These are phyloP conservation scores for Ailuropoda melanoleuca DNA, from an alignment of 2,113 vertebrate genomes.

Conservation along the genomic window DNA sequence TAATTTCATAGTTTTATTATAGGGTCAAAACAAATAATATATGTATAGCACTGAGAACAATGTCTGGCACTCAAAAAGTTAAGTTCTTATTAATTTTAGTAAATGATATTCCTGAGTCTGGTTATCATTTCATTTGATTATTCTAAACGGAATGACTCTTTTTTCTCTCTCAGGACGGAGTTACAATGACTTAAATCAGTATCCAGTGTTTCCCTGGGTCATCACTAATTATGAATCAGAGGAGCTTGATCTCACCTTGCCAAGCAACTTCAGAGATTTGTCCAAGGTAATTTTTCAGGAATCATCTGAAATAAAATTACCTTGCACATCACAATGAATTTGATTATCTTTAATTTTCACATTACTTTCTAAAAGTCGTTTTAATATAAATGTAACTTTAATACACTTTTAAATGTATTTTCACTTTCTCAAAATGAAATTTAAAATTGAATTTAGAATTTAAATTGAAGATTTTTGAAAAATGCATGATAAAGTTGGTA, in stretches of 20 bases:
- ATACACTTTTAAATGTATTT: constrained; percentile 39
- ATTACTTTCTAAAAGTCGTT: not conserved
- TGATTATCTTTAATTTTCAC: constrained; percentile 25
- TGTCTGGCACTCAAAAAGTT: not conserved
- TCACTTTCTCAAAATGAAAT: not conserved
- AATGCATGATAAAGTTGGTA: not conserved
- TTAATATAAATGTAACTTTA: not conserved
- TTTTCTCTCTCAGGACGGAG: constrained; percentile 89
- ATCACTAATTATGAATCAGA: constrained; percentile 98
- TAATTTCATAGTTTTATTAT: not conserved
- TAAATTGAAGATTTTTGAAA: not conserved
- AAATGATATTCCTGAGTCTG: not conserved
- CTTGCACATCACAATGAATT: not conserved
- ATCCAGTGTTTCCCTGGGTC: constrained; percentile 99
- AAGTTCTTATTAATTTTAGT: constrained; percentile 36
- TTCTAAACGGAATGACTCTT: not conserved
- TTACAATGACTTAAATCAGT: constrained; percentile 98
- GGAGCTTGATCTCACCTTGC: constrained; percentile 96
- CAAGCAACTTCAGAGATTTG: constrained; percentile 99
- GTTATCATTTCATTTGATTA: constrained; percentile 38
- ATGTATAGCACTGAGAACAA: not conserved
- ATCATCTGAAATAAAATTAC: constrained; percentile 37
- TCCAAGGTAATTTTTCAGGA: constrained; percentile 91
- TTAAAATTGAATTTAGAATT: not conserved
- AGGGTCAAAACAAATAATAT: not conserved